A percentile compares a stretch with the other conserved stretches of the same genome.
Evolutionary conservation across 1,140 invertebrate species (phyloP).

Genomic region (Drosophila santomea): DNA sequence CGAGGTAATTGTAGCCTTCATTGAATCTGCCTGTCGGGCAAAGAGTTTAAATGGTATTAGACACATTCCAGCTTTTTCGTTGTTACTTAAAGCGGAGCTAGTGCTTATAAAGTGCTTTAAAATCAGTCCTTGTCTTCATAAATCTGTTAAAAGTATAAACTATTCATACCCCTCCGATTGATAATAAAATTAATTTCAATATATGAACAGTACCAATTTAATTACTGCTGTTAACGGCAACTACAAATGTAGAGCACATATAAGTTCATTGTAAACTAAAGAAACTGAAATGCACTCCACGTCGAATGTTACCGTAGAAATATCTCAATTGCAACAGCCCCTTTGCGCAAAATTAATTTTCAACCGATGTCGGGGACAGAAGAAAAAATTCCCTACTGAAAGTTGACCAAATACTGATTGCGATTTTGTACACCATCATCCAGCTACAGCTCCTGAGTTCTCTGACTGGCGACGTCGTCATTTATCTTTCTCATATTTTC

Average conservation of each 20-base stretch:
- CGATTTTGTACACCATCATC: constrained; percentile 47
- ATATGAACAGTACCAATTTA: constrained; percentile 1
- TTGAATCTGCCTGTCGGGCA: constrained; percentile 39
- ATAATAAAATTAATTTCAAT: too few species aligned
- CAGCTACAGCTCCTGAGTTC: constrained; percentile 20
- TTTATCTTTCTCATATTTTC: constrained; percentile 84
- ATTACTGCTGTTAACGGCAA: neutral
- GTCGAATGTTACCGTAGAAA: constrained; percentile 3
- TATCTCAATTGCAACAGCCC: constrained; percentile 37
- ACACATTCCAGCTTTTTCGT: neutral
- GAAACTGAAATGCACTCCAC: constrained; percentile 8
- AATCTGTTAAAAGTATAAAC: too few species aligned
- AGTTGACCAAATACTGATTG: constrained; percentile 70
- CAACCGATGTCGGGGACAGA: constrained; percentile 51
- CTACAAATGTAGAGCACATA: constrained; percentile 6
- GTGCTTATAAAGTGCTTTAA: too few species aligned
- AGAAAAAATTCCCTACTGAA: constrained; percentile 75
- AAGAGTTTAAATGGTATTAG: constrained; percentile 7
- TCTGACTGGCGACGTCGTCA: constrained; percentile 42
- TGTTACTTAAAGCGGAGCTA: too few species aligned
- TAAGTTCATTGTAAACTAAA: constrained; percentile 1
- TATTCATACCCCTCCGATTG: too few species aligned
- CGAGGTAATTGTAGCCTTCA: constrained; percentile 76
- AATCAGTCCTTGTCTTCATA: too few species aligned
- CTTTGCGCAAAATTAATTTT: too few species aligned